Conservation (phyloP, 2,888 invertebrate genomes). For the Crossocerus cetratus region DNA sequence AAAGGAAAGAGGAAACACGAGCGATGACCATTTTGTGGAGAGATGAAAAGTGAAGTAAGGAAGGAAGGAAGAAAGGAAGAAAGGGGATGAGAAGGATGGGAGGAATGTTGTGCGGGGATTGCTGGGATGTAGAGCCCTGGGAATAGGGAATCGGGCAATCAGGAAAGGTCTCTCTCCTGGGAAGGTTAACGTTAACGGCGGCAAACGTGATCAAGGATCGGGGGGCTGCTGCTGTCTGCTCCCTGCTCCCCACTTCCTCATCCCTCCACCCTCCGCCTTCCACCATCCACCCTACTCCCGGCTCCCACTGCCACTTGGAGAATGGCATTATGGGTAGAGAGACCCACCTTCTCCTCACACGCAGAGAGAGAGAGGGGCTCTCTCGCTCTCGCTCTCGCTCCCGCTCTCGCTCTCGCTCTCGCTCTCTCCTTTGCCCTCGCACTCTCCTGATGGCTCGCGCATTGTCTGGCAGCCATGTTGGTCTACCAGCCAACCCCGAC, state of each 20-base stretch:
- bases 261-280: too few species aligned
- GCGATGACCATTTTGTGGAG: too few species aligned
- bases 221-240: not conserved
- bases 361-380: conserved; percentile 41
- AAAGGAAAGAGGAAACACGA: too few species aligned
- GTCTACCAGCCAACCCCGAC: conserved; percentile 71
- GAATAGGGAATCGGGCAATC: not conserved
- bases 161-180: too few species aligned
- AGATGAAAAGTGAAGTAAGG: conserved; percentile 42
- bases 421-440: conserved; percentile 60
- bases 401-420: too few species aligned
- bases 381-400: conserved; percentile 54
- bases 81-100: conserved; percentile 48
- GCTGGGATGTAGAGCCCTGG: conserved; percentile 57
- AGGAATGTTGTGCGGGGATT: conserved; percentile 52
- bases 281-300: too few species aligned
- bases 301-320: conserved; percentile 71
- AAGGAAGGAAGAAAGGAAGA: too few species aligned
- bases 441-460: conserved; percentile 57
- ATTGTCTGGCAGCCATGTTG: conserved; percentile 76
- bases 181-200: too few species aligned
- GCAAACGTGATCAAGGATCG: conserved; percentile 51
- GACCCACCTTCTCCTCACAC: not conserved
- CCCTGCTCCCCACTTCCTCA: too few species aligned
- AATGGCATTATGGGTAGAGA: conserved; percentile 74